These are phyloP conservation scores for Umimayanthus chanpuru DNA, from an alignment of 92 coral and sea anemone genomes.

Conservation along the genomic window DNA sequence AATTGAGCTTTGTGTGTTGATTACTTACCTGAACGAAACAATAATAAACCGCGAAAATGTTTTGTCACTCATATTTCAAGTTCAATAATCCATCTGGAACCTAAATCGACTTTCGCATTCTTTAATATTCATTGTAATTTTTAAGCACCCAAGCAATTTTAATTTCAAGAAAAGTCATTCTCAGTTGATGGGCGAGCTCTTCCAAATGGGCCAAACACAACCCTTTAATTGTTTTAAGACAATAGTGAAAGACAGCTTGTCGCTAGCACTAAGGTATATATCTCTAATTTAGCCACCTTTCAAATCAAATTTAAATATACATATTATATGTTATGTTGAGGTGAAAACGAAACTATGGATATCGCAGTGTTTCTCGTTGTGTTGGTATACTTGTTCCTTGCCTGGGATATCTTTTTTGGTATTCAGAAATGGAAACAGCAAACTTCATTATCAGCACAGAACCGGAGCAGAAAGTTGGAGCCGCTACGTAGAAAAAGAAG, in stretches of 20 bases:
- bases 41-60: neutral
- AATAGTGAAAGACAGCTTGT: neutral
- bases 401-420: constrained; percentile 7
- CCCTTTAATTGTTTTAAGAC: neutral
- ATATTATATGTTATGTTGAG: neutral
- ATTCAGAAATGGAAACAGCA: constrained; percentile 5
- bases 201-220: too few relatives aligned
- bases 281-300: neutral
- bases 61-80: neutral
- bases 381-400: neutral
- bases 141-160: neutral
- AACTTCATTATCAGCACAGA: neutral
- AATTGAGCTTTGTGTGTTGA: neutral
- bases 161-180: neutral
- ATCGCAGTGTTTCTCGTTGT: neutral
- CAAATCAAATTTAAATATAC: neutral
- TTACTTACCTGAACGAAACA: neutral
- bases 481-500: neutral
- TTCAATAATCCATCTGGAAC: neutral
- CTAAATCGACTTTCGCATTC: neutral
- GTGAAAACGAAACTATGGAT: neutral
- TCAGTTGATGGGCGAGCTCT: neutral
- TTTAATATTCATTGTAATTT: neutral
- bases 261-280: neutral
- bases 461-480: neutral